Evolutionary conservation across 1,140 invertebrate species (phyloP), one percentile per base, ranked within the genome.

Genomic region (Mactra quadrangularis): DNA sequence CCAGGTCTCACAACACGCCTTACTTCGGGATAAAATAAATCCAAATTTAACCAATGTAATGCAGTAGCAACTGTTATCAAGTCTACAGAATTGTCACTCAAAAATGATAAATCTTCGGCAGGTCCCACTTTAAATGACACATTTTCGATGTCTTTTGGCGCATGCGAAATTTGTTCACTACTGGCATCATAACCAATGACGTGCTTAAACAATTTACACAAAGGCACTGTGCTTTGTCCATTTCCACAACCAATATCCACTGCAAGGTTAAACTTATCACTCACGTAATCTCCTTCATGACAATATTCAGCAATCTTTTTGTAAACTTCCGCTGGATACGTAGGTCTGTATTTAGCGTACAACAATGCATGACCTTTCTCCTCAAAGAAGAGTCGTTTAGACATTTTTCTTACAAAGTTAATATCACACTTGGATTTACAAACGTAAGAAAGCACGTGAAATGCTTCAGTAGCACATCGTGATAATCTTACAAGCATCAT

Each of bases 231-330:
- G 76, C 92, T 94, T 87, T 94, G 94, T n/a, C 94, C 94, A 15
- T 92, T 91, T 17, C 93, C 93, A 88, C 94, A 94, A 1, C 94
- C 94, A n/a, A 94, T 90, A 87, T 94, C 94, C 9, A 93, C 72
- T 41, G 89, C 87, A 15, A 87, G 35, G 4, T 82, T 72, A 70
- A 68, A 81, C 33, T 35, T 31, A 3, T 15, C 9, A 6, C 4
- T 9, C 9, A 53, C 47, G 82, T 90, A 88, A 68, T 85, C 85
- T 85, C 91, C 87, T 76, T 87, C 86, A 31, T 92, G 85, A 15
- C 38, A 41, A 83, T 87, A 93, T 11, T 86, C 52, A 15, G 91
- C 38, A 38, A 94, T 91, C 35, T 74, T 81, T 1, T 91, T 79
- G 22, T 88, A 89, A 2, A 94, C 82, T 15, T 77, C 64, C 1